Conservation (phyloP, 2,113 vertebrate genomes). For the Xenopus tropicalis region UCB_Xtro_10.0 CM004447.2:110206001-110206500, state of each 20-base stretch:
- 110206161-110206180: conserved; percentile 11
- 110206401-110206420: conserved; percentile 69
- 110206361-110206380: conserved; percentile 72
- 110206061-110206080: too few relatives aligned
- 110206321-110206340: conserved; percentile 55
- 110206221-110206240: conserved; percentile 53
- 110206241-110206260: conserved; percentile 44
- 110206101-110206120: too few relatives aligned
- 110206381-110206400: conserved; percentile 78
- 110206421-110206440: conserved; percentile 75
- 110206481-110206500: background rate
- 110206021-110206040: too few relatives aligned
- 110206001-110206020: too few relatives aligned
- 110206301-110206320: conserved; percentile 50
- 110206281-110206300: conserved; percentile 51
- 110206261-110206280: conserved; percentile 54
- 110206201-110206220: conserved; percentile 44
- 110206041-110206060: too few relatives aligned
- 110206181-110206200: conserved; percentile 41
- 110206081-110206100: too few relatives aligned
- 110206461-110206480: background rate
- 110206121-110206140: conserved; percentile 1
- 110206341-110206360: conserved; percentile 67
- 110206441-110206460: conserved; percentile 78
- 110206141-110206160: conserved; percentile 26